phyloP scores from a whole-genome alignment of 35 echinoderm and acorn worm species.

The Chiridota heheva region DNA sequence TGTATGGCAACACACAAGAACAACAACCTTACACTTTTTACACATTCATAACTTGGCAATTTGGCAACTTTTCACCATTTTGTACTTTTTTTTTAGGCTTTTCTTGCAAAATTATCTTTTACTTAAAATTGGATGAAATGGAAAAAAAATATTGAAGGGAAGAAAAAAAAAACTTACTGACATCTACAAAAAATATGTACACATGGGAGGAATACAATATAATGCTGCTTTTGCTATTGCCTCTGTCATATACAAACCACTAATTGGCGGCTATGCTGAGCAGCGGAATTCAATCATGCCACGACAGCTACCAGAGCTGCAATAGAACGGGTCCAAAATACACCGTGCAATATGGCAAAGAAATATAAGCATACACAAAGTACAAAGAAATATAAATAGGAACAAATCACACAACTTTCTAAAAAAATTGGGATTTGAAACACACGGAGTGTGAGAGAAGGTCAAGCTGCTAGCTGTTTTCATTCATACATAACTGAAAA shows the following conservation, averaged over 20 bases:
- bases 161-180: conserved; percentile 41
- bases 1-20: neutral
- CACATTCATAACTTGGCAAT: conserved; percentile 40
- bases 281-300: neutral
- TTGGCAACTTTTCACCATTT: conserved; percentile 44
- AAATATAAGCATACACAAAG: neutral
- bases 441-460: no score
- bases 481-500: no score
- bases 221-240: conserved; percentile 44
- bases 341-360: neutral
- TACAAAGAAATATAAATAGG: neutral
- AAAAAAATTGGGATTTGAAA: conserved; percentile 16
- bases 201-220: conserved; percentile 54
- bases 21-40: neutral
- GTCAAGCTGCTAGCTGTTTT: no score
- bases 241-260: neutral
- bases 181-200: conserved; percentile 59
- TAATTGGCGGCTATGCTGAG: neutral
- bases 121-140: conserved; percentile 14
- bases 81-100: neutral
- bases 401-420: neutral
- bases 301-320: neutral
- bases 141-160: conserved; percentile 16
- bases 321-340: neutral
- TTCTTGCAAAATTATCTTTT: neutral